Percentiles rank a stretch among this genome's conserved stretches.
phyloP scores from a whole-genome alignment of 2,113 vertebrate genomes.

The Natator depressus region DNA sequence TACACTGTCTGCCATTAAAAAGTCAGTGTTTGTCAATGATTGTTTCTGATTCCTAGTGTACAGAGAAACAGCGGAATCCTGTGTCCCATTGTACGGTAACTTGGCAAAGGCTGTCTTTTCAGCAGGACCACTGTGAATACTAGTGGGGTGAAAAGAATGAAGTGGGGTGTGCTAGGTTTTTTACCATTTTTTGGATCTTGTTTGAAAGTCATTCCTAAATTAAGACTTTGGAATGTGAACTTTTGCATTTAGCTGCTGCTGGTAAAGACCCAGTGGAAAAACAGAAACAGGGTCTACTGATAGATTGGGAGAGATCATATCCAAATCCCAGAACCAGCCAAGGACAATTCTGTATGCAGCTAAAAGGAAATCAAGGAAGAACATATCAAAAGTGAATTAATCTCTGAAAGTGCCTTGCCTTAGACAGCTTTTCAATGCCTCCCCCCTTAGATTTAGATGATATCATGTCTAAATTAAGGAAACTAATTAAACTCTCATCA shows the following conservation, averaged over 20 bases:
- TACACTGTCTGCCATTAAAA: neutral
- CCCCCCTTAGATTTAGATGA: neutral
- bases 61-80: neutral
- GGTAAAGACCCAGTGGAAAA: neutral
- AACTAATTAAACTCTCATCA: slow-evolving; percentile 1
- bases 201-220: neutral
- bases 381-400: neutral
- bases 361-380: neutral
- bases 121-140: neutral
- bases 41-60: neutral
- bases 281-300: neutral
- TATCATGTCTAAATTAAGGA: slow-evolving; percentile 9
- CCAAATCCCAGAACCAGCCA: neutral
- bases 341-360: neutral
- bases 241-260: neutral
- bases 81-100: neutral
- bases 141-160: neutral
- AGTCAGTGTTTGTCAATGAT: neutral
- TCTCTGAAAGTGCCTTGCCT: neutral
- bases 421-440: neutral
- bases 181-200: neutral
- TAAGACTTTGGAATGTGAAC: neutral
- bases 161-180: neutral
- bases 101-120: neutral
- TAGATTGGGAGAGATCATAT: neutral